Evolutionary conservation across 37 sponge, comb jelly and placozoan species (phyloP).

Genomic region (Beroe forskalii): DNA sequence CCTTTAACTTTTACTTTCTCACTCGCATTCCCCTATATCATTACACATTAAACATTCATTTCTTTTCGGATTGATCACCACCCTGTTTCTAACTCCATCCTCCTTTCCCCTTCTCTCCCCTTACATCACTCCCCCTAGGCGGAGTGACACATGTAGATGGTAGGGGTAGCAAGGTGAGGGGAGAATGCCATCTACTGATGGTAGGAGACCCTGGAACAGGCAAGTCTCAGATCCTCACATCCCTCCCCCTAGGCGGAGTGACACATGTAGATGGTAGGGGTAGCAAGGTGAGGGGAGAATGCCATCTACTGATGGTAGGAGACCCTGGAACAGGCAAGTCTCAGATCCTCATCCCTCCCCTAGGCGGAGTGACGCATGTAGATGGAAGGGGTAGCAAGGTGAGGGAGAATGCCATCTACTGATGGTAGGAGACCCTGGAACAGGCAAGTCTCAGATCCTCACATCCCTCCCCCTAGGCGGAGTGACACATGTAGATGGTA

Average conservation of each 20-base stretch:
- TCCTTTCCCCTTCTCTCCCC: too few relatives aligned
- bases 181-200: conserved; percentile 84
- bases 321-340: conserved; percentile 92
- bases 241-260: conserved; percentile 59
- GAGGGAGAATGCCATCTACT: conserved; percentile 87
- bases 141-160: conserved; percentile 69
- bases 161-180: conserved; percentile 77
- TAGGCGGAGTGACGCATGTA: conserved; percentile 65
- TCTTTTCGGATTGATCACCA: too few relatives aligned
- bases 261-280: conserved; percentile 73
- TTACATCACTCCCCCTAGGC: too few relatives aligned
- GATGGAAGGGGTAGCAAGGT: conserved; percentile 78
- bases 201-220: conserved; percentile 94
- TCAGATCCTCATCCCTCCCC: conserved; percentile 89
- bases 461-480: conserved; percentile 77
- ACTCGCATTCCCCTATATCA: too few relatives aligned
- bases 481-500: conserved; percentile 69
- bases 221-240: conserved; percentile 89
- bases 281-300: conserved; percentile 81
- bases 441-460: conserved; percentile 90
- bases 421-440: conserved; percentile 92
- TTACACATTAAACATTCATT: too few relatives aligned
- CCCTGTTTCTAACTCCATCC: too few relatives aligned
- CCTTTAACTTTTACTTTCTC: too few relatives aligned
- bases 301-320: conserved; percentile 84